phyloP scores from a whole-genome alignment of 2,888 invertebrate genomes.

The Baronia brevicornis region DNA sequence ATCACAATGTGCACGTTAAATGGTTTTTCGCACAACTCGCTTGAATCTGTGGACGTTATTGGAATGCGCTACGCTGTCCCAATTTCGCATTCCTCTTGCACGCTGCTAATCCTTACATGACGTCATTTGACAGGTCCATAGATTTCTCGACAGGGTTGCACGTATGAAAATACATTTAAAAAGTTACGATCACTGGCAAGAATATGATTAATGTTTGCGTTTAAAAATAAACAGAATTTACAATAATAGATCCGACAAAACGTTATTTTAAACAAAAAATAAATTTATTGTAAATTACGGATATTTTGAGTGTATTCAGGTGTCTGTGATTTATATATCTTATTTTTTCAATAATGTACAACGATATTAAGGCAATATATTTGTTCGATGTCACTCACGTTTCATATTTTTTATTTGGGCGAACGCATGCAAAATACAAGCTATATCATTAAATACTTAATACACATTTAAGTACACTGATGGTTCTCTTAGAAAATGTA shows the following conservation, averaged over 20 bases:
- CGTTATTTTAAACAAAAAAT: slow-evolving; percentile 6
- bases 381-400: slow-evolving; percentile 11
- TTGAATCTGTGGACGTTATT: too few relatives aligned
- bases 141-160: too few relatives aligned
- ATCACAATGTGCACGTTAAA: slow-evolving; percentile 61
- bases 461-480: slow-evolving; percentile 10
- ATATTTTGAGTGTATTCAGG: slow-evolving; percentile 5
- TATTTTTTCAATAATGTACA: slow-evolving; percentile 18
- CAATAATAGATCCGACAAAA: slow-evolving; percentile 4
- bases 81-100: too few relatives aligned
- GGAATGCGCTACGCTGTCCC: too few relatives aligned
- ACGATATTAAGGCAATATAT: slow-evolving; percentile 9
- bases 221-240: slow-evolving; percentile 20
- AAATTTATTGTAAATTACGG: slow-evolving; percentile 1
- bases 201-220: too few relatives aligned
- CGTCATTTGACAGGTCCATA: not conserved
- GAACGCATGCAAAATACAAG: slow-evolving; percentile 3
- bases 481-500: slow-evolving; percentile 6
- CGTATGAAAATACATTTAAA: too few relatives aligned
- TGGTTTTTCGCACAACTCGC: slow-evolving; percentile 33
- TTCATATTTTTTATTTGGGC: not conserved
- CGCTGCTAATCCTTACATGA: too few relatives aligned
- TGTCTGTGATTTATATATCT: slow-evolving; percentile 23
- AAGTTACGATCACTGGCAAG: slow-evolving; percentile 49
- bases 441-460: slow-evolving; percentile 2